Base-by-base conservation (phyloP, 2,888 invertebrate species). In the Theretra japonica region DNA sequence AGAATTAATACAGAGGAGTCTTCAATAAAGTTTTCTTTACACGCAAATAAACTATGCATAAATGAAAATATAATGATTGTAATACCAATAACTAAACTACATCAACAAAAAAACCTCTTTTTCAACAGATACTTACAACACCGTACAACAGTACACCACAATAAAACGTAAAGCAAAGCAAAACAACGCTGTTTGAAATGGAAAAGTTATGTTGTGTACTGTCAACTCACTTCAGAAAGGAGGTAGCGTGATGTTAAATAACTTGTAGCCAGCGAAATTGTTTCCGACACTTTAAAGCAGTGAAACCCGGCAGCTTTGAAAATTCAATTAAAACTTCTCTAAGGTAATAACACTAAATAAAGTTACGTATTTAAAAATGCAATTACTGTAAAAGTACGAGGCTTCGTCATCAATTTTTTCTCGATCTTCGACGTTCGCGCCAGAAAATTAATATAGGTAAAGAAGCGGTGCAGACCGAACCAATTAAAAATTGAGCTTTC, bases 401-500 rank as follows among this genome's bases (percentile, higher is more conserved):
- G 74, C 73, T 78, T 69, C 56, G 48, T 74, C 71, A 33, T 75
- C 71, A 72, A 74, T 79, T 83, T 82, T 76, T 76, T 73, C 73
- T 70, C 75, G 69, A 77, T 80, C 81, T 75, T 76, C 75, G 59
- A 75, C 76, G 79, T 83, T 83, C 77, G 78, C 77, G 74, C 77
- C 75, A 72, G 79, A 75, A 83, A 80, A 85, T 85, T 82, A 82
- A 84, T 80, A 80, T 78, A 79, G 69, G 76, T 75, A 76, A 75
- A 75, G 75, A 79, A 79, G 68, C 74, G 72, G 65, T 70, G 58
- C 75, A 75, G 74, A 72, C 69, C 75, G 74, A 73, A 79, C 77
- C 82, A 82, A 83, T 85, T 82, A 83, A 83, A 83, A 84, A 82
- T 80, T 80, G 78, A 82, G 81, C 80, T 80, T 76, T 73, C 62